A percentile compares a stretch with the other conserved stretches of the same genome.
These are phyloP conservation scores for Cephus cinctus DNA, from an alignment of 1,140 invertebrate genomes.

Conservation along the genomic window DNA sequence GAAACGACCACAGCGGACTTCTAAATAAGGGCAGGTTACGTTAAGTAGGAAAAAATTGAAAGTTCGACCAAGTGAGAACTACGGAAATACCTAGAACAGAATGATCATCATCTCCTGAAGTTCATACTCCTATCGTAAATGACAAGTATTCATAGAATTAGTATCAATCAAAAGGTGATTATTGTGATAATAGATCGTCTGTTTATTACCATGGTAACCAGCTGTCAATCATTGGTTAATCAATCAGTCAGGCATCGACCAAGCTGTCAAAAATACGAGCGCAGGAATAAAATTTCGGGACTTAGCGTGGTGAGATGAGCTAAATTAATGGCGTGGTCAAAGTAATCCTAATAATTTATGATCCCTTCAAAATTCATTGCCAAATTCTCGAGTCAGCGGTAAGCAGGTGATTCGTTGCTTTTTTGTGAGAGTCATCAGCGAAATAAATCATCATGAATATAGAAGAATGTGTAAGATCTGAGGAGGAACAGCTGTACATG, in stretches of 20 bases:
- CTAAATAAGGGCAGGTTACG: background rate
- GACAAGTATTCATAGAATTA: background rate
- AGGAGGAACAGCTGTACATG: conserved; percentile 35
- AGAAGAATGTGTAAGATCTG: background rate
- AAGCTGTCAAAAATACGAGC: too few relatives aligned
- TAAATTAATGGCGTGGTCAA: conserved; percentile 30
- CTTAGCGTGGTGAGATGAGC: too few relatives aligned
- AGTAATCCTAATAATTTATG: conserved; percentile 17
- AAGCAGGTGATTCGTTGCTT: too few relatives aligned
- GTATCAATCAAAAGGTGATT: background rate
- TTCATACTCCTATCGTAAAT: too few relatives aligned
- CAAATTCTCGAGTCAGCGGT: background rate
- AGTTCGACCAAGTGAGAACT: background rate
- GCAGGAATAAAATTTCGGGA: too few relatives aligned
- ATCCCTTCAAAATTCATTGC: background rate
- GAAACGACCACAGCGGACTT: conserved; percentile 3
- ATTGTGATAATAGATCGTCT: background rate
- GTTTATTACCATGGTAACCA: background rate
- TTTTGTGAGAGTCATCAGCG: background rate
- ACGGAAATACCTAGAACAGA: background rate
- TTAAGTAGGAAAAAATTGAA: background rate
- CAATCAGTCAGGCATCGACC: background rate
- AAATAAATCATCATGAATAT: background rate
- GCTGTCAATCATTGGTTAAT: background rate
- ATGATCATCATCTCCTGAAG: too few relatives aligned